A percentile compares a stretch with the other conserved stretches of the same genome.
phyloP scores from a whole-genome alignment of 2,113 vertebrate genomes.

The Ahaetulla prasina region DNA sequence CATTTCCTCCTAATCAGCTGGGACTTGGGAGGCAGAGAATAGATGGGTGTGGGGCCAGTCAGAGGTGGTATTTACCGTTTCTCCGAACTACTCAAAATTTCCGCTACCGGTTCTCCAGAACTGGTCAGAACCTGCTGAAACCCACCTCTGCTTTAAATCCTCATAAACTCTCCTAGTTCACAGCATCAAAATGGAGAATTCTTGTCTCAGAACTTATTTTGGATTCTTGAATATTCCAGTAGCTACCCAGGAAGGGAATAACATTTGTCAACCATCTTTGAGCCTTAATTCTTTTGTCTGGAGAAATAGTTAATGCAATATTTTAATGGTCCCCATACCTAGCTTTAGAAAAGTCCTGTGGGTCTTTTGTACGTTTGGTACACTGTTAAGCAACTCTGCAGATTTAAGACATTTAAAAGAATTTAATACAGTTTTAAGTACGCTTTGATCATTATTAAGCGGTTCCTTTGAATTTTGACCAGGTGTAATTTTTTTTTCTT shows the following conservation, averaged over 20 bases:
- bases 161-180: neutral
- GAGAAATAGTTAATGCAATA: neutral
- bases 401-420: conserved; percentile 35
- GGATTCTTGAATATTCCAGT: neutral
- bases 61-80: too few relatives aligned
- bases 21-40: too few relatives aligned
- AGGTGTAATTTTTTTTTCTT: neutral
- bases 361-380: neutral
- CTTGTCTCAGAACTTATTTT: neutral
- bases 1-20: too few relatives aligned
- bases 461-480: conserved; percentile 16
- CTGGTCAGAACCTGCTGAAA: too few relatives aligned
- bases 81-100: too few relatives aligned
- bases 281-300: conserved; percentile 19
- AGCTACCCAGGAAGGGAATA: neutral
- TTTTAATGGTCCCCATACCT: conserved; percentile 25
- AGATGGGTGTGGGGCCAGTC: too few relatives aligned
- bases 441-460: conserved; percentile 27
- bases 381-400: conserved; percentile 21
- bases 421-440: conserved; percentile 13
- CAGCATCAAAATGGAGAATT: neutral
- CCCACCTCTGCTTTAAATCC: too few relatives aligned
- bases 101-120: too few relatives aligned
- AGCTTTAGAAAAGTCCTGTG: neutral
- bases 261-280: neutral